Evolutionary conservation across 2,113 vertebrate genomes (phyloP).

Genomic region (Pluvianellus socialis): DNA sequence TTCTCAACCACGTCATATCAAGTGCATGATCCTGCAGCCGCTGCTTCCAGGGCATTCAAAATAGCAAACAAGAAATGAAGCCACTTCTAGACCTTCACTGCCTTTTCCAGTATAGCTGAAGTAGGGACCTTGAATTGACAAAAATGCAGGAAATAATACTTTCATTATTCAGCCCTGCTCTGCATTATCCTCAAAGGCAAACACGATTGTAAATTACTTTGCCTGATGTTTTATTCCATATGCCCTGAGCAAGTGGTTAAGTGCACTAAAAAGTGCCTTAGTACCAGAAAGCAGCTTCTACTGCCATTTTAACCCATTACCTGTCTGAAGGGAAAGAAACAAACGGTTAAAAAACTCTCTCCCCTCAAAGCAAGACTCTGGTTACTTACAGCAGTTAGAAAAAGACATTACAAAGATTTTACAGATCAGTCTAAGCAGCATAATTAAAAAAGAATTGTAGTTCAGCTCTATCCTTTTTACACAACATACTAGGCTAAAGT

Average conservation of each 20-base stretch:
- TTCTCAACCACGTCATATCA: background rate
- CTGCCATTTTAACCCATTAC: slow-evolving; percentile 70
- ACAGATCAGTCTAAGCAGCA: slow-evolving; percentile 27
- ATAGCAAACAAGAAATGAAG: slow-evolving; percentile 23
- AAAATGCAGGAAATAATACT: slow-evolving; percentile 57
- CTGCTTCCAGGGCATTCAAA: slow-evolving; percentile 31
- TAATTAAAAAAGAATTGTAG: slow-evolving; percentile 38
- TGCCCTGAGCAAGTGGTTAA: slow-evolving; percentile 68
- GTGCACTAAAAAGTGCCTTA: slow-evolving; percentile 34
- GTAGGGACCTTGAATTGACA: slow-evolving; percentile 51
- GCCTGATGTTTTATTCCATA: slow-evolving; percentile 65
- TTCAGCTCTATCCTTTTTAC: background rate
- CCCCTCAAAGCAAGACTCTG: background rate
- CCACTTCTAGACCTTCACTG: slow-evolving; percentile 13
- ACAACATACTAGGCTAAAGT: background rate
- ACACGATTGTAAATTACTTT: slow-evolving; percentile 62
- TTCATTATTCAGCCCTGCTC: slow-evolving; percentile 62
- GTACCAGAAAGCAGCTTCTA: slow-evolving; percentile 43
- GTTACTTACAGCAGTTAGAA: background rate
- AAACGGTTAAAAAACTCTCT: background rate
- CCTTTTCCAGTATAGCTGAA: slow-evolving; percentile 50
- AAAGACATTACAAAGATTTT: slow-evolving; percentile 54
- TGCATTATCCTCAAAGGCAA: slow-evolving; percentile 69
- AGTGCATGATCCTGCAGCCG: background rate
- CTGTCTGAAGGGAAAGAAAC: slow-evolving; percentile 4